These are phyloP conservation scores for Hippoglossus stenolepis DNA, from an alignment of 2,113 vertebrate species.

Conservation along the genomic window DNA sequence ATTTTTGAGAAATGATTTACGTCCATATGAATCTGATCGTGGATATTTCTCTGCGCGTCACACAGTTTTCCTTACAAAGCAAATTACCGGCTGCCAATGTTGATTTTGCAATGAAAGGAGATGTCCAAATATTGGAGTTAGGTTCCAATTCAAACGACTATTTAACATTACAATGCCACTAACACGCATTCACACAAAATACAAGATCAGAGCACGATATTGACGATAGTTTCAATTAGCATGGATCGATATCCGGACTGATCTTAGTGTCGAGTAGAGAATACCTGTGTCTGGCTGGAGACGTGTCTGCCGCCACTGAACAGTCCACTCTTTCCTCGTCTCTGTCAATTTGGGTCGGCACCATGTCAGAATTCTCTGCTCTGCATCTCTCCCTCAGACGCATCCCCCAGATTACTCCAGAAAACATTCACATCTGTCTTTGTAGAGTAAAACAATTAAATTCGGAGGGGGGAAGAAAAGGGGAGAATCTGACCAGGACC, in stretches of 20 bases:
- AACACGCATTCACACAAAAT: neutral
- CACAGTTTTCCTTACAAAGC: constrained; percentile 30
- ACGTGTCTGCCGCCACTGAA: constrained; percentile 71
- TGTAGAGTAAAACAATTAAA: constrained; percentile 18
- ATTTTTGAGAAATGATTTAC: constrained; percentile 1
- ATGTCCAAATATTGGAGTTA: constrained; percentile 4
- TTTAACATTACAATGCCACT: constrained; percentile 3
- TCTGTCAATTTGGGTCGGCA: constrained; percentile 79
- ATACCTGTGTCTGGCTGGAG: constrained; percentile 75
- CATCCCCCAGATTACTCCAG: constrained; percentile 66
- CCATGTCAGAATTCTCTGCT: constrained; percentile 76
- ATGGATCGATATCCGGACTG: constrained; percentile 36
- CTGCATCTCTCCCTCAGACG: constrained; percentile 66
- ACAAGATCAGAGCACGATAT: constrained; percentile 18
- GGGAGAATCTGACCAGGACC: constrained; percentile 26
- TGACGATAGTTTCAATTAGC: constrained; percentile 23
- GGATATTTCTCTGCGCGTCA: constrained; percentile 53
- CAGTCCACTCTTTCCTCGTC: constrained; percentile 72
- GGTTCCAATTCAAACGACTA: constrained; percentile 13
- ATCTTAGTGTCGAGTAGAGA: constrained; percentile 60
- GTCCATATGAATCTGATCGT: neutral
- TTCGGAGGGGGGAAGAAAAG: neutral
- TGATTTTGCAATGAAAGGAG: constrained; percentile 24
- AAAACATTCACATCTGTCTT: constrained; percentile 38
- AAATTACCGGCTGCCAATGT: constrained; percentile 14